These are phyloP conservation scores for Yponomeuta sedellus DNA, from an alignment of 2,888 invertebrate genomes.

Conservation along the genomic window DNA sequence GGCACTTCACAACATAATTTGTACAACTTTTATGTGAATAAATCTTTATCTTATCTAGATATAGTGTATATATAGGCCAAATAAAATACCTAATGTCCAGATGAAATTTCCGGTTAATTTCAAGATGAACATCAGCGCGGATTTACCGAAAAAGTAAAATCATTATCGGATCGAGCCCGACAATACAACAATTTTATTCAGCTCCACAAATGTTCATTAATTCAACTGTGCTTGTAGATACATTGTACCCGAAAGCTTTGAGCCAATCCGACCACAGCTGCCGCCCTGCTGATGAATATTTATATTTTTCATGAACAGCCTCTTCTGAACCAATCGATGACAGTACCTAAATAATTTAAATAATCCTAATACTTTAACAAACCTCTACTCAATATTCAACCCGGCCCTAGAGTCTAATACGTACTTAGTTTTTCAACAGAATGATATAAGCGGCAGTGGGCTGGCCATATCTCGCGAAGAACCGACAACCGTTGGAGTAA, in stretches of 20 bases:
- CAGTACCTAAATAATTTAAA: neutral
- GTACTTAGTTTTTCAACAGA: too few species aligned
- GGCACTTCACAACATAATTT: too few species aligned
- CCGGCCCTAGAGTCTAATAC: too few species aligned
- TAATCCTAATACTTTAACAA: neutral
- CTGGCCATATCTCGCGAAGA: too few species aligned
- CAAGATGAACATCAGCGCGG: neutral
- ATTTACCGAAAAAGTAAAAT: neutral
- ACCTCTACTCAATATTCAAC: too few species aligned
- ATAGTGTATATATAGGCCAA: too few species aligned
- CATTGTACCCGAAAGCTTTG: neutral
- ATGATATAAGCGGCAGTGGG: too few species aligned
- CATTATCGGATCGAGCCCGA: neutral
- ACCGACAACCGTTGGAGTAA: too few species aligned
- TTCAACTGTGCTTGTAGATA: neutral
- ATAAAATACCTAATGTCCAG: too few species aligned
- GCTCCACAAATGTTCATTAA: neutral
- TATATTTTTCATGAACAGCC: neutral
- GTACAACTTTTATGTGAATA: too few species aligned
- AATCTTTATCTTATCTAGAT: too few species aligned
- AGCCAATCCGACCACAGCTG: neutral
- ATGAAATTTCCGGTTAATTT: too few species aligned
- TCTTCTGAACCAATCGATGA: neutral
- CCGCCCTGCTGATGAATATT: neutral
- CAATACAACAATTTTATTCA: slow-evolving; percentile 1